Evolutionary conservation across 1,140 invertebrate species (phyloP), one percentile per base, ranked within the genome.

Genomic region (Euglossa dilemma): DNA sequence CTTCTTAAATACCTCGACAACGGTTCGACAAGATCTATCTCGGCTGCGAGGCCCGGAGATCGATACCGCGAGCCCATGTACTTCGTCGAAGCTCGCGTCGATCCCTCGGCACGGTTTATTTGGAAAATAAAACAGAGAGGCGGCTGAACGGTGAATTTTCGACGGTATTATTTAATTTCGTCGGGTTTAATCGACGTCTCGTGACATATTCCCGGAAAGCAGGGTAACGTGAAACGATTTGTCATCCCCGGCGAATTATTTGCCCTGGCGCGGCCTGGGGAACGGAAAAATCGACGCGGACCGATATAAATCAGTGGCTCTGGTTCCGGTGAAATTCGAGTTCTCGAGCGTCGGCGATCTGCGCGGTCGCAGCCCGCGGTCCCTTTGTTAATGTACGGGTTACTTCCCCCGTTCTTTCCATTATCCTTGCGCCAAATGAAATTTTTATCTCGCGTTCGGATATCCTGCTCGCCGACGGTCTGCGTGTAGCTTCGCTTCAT

Each of bases 341-440:
- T 45, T 56, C 11, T 20, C 54, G 18, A 0, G 20, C 43, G 50
- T n/a, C 36, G 43, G 14, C n/a, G n/a, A 4, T n/a, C 4, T 25
- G 14, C 25, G 6, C 5, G 18, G 2, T 6, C n/a, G 18, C 47
- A 8, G 18, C 14, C 23, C 18, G 6, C 25, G 12, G 43, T 59
- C 12, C 63, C 36, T 74, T 61, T 54, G 47, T 74, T 74, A 73
- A 74, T 54, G 18, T n/a, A 56, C 59, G 23, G 20, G 47, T 52
- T 59, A 63, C 45, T 80, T 52, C 11, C 50, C 7, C 6, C 28
- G 14, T 63, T 50, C 50, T 43, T 63, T 73, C 59, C 7, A 63
- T 74, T 63, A 64, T 63, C 28, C n/a, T 25, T 47, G 36, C 23
- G 18, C 79, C 36, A 64, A 80, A 80, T 74, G 70, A 74, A 80